These are phyloP conservation scores for Botrylloides violaceus DNA, from an alignment of 23 tunicate species.

Conservation along the genomic window DNA sequence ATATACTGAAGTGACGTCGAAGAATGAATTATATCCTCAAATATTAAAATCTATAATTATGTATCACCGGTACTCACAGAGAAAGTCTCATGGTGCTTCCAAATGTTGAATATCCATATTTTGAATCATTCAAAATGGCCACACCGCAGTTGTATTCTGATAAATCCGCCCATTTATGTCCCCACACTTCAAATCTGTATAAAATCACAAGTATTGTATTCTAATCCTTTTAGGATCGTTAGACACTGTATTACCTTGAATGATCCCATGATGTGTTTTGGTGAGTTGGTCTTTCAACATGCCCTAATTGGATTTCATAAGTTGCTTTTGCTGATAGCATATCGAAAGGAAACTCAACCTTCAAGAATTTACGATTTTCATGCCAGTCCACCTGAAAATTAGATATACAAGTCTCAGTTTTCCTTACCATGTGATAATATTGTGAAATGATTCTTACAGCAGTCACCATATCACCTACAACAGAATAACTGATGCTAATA, in stretches of 20 bases:
- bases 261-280: slow-evolving; percentile 55
- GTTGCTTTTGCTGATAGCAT: slow-evolving; percentile 24
- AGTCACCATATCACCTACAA: too few relatives aligned
- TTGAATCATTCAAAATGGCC: slow-evolving; percentile 36
- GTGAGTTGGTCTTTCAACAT: slow-evolving; percentile 43
- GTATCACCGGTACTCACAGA: slow-evolving; percentile 18
- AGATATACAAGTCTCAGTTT: background rate
- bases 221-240: background rate
- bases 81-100: slow-evolving; percentile 39
- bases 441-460: too few relatives aligned
- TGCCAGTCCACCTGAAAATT: slow-evolving; percentile 38
- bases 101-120: slow-evolving; percentile 51
- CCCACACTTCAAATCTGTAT: slow-evolving; percentile 57
- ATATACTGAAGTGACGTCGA: background rate
- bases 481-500: too few relatives aligned
- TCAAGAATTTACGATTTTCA: slow-evolving; percentile 46
- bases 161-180: slow-evolving; percentile 52
- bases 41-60: background rate
- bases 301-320: slow-evolving; percentile 49
- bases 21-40: background rate
- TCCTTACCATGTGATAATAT: too few relatives aligned
- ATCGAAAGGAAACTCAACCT: slow-evolving; percentile 57
- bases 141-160: slow-evolving; percentile 37
- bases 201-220: background rate
- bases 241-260: slow-evolving; percentile 24